phyloP scores from a whole-genome alignment of 2,888 invertebrate species.

The Catocala fraxini region DNA sequence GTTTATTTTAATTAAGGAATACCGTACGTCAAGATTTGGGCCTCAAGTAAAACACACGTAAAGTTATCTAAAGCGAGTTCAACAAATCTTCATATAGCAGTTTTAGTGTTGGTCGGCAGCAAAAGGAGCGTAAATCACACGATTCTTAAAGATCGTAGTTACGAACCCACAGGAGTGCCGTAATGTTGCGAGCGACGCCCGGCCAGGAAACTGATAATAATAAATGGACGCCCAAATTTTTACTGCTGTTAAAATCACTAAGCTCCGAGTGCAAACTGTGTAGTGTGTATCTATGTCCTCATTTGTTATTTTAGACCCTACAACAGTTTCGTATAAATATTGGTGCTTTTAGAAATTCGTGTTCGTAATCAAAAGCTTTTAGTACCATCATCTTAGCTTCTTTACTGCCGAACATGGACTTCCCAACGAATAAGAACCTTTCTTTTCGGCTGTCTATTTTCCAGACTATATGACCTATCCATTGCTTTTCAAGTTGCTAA shows the following conservation, averaged over 20 bases:
- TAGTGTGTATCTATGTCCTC: constrained; percentile 10
- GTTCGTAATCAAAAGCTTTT: background rate
- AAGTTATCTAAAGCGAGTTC: constrained; percentile 45
- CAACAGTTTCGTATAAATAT: background rate
- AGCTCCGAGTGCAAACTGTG: constrained; percentile 30
- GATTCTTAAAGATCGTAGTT: constrained; percentile 67
- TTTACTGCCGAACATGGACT: no score
- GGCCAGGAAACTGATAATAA: constrained; percentile 66
- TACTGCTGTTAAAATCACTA: constrained; percentile 57
- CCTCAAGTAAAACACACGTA: constrained; percentile 9
- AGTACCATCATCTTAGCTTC: no score
- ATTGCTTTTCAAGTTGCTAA: no score
- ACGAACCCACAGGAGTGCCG: constrained; percentile 70
- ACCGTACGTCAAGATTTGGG: constrained; percentile 17
- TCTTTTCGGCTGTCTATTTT: no score
- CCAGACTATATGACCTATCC: no score
- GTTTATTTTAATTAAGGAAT: constrained; percentile 35
- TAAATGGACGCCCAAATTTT: constrained; percentile 65
- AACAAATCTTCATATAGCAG: constrained; percentile 60
- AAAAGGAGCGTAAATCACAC: constrained; percentile 68
- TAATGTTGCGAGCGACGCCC: constrained; percentile 56
- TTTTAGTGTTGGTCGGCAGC: constrained; percentile 27
- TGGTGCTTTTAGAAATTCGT: background rate
- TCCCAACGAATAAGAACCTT: no score
- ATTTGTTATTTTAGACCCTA: constrained; percentile 10